These are phyloP conservation scores for Megalops cyprinoides DNA, from an alignment of 2,797 vertebrate genomes.

Conservation along the genomic window DNA sequence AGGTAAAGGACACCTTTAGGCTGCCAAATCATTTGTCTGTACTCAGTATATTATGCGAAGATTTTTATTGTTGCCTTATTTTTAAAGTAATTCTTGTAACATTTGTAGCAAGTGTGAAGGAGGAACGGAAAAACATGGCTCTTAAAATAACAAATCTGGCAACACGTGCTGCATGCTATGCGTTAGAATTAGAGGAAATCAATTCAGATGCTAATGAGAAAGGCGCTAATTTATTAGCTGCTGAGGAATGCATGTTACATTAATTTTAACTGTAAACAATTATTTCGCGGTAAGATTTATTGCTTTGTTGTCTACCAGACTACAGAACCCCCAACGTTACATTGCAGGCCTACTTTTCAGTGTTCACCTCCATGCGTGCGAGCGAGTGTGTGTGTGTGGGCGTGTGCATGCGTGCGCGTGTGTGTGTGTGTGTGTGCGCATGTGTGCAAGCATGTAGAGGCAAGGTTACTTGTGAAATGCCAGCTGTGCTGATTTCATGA, in stretches of 20 bases:
- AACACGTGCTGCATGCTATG: slow-evolving; percentile 48
- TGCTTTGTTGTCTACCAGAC: slow-evolving; percentile 71
- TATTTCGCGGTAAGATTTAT: slow-evolving; percentile 92
- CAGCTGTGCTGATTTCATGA: neutral
- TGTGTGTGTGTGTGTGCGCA: neutral
- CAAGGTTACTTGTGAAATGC: neutral
- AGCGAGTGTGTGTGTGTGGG: neutral
- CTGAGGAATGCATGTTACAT: slow-evolving; percentile 87
- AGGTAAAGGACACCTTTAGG: too few species aligned
- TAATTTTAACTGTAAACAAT: slow-evolving; percentile 92
- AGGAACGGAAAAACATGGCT: slow-evolving; percentile 22
- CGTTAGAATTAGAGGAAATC: slow-evolving; percentile 86
- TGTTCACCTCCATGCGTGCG: neutral
- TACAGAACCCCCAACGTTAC: slow-evolving; percentile 9
- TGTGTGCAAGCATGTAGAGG: too few species aligned
- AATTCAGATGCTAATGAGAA: slow-evolving; percentile 88
- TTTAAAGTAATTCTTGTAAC: slow-evolving; percentile 2
- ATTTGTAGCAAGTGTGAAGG: neutral
- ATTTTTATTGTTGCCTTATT: neutral
- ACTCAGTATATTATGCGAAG: neutral
- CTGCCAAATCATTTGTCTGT: neutral
- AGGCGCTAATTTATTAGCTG: slow-evolving; percentile 89
- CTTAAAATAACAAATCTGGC: slow-evolving; percentile 33
- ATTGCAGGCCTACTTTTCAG: neutral
- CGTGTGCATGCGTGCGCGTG: neutral